Evolutionary conservation across 2,797 vertebrate genomes (phyloP).

Genomic region (Poeciliopsis presidionis): DNA sequence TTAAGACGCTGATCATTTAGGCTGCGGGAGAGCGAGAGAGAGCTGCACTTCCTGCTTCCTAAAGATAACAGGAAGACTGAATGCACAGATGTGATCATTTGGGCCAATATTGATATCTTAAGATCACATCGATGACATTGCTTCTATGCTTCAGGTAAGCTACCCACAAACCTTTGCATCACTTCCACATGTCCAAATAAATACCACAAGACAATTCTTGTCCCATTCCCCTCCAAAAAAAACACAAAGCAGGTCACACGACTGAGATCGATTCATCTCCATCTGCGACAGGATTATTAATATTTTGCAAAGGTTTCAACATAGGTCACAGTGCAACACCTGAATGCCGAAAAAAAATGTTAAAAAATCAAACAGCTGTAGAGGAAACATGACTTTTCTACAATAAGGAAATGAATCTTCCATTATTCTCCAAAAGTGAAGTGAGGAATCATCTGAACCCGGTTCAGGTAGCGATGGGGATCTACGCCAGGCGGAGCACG

Average conservation of each 20-base stretch:
- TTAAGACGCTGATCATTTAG: not conserved
- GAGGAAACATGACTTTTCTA: slow-evolving; percentile 54
- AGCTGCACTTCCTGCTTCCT: not conserved
- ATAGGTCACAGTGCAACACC: slow-evolving; percentile 40
- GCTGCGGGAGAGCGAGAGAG: not conserved
- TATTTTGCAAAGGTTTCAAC: slow-evolving; percentile 16
- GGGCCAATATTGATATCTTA: no score
- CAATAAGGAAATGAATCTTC: slow-evolving; percentile 56
- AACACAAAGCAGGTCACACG: not conserved
- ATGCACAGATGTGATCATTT: not conserved
- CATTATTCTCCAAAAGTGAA: slow-evolving; percentile 60
- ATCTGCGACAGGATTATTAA: not conserved
- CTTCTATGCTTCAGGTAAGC: no score
- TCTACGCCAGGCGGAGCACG: slow-evolving; percentile 24
- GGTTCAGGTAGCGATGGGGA: slow-evolving; percentile 43
- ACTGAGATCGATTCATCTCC: not conserved
- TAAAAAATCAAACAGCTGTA: slow-evolving; percentile 37
- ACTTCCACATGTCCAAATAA: no score
- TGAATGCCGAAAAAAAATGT: slow-evolving; percentile 28
- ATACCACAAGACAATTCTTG: no score
- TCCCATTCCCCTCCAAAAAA: no score
- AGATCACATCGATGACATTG: no score
- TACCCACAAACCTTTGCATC: no score
- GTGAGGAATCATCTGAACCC: slow-evolving; percentile 58
- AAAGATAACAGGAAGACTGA: not conserved